These are phyloP conservation scores for Pomacea maculata DNA, from an alignment of 1,140 invertebrate species.

Conservation along the genomic window DNA sequence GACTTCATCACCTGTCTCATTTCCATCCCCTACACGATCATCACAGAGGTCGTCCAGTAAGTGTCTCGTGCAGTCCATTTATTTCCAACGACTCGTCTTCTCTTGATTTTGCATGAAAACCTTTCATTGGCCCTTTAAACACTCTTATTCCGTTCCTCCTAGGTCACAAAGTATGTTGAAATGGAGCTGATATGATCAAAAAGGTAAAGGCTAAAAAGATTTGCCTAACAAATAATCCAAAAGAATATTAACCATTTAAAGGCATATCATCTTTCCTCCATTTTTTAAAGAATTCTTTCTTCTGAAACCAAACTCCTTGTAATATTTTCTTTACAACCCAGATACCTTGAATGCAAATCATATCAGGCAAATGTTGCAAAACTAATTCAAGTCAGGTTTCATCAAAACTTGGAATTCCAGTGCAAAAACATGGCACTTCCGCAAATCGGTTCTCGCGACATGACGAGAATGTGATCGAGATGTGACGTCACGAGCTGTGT, in stretches of 20 bases:
- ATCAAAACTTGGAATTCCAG: neutral
- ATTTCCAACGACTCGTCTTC: constrained; percentile 2
- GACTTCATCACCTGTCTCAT: constrained; percentile 50
- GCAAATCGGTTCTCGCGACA: neutral
- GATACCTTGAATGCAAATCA: neutral
- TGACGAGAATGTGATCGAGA: neutral
- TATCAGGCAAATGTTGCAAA: neutral
- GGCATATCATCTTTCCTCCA: no score
- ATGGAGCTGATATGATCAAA: no score
- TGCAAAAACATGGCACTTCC: neutral
- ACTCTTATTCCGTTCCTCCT: no score
- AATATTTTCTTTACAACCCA: neutral
- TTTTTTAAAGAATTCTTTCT: no score
- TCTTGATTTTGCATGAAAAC: neutral
- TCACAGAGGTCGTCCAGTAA: constrained; percentile 32
- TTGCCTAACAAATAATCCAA: no score
- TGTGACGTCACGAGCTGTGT: no score
- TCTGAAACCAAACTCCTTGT: no score
- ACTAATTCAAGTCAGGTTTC: neutral
- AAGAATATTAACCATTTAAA: no score
- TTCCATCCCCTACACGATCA: constrained; percentile 43
- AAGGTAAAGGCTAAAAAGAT: no score
- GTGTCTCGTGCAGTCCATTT: neutral
- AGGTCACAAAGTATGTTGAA: no score
- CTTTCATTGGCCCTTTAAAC: no score